Evolutionary conservation across 1,140 invertebrate species (phyloP), one percentile per base, ranked within the genome.

Genomic region (Chrysomallon squamiferum): DNA sequence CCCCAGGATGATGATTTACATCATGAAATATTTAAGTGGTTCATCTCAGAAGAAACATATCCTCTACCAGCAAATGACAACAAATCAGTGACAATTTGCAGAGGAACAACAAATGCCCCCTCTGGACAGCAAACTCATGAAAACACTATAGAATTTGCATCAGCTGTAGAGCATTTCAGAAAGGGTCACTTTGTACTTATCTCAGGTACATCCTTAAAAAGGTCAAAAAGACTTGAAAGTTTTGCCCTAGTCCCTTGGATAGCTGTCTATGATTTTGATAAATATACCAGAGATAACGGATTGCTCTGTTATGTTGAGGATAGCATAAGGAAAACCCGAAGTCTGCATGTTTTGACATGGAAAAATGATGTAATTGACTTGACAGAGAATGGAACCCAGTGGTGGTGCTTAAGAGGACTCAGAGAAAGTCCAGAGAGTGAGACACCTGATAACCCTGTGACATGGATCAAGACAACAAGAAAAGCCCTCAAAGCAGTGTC

Each of bases 221-320:
- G 45, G 2, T 49, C 11, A 7, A 45, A 54, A 59, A 62, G 64
- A 50, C 20, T 67, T 30, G 71, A 72, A 1, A 63, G 64, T 52
- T 49, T 77, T 32, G 59, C 69, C 11, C 29, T 54, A 4, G 65
- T 72, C 22, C 66, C 69, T n/a, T 77, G 73, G 73, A 62, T 73
- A 22, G 65, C 63, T 7, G 73, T 77, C 5, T 75, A 67, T 56
- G 73, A 77, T 47, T 71, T 77, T 62, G 76, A 77, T 50, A 25
- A 49, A 18, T 33, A 62, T 1, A 70, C 73, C 32, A 62, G 68
- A 45, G 59, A 68, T 15, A 54, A 50, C 2, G 75, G 75, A 6
- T 45, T 73, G 18, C 52, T 75, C 3, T 52, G 45, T 43, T 63
- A 57, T 7, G 45, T 71, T 27, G 71, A 77, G 59, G 54, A 68